Base-by-base conservation (phyloP, 2,888 invertebrate species). In the Anorthoa munda region DNA sequence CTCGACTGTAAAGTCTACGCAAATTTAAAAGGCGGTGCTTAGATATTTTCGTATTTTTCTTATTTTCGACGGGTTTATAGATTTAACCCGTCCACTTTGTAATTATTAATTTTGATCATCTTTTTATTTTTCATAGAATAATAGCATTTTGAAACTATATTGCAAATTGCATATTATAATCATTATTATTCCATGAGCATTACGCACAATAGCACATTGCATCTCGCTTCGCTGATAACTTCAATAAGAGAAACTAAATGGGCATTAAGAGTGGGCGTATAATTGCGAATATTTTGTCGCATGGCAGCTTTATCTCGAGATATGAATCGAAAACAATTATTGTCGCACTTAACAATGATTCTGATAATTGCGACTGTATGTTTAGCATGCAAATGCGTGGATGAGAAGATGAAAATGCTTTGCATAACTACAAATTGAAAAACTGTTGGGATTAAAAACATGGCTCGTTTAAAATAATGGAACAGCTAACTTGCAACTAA, bases 271-370 rank as follows among this genome's bases (percentile, higher is more conserved):
- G 75, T 81, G 71, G 79, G 75, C 75, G 84, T 64, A 65, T 79
- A 81, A 75, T 85, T 83, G 73, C 72, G 65, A 74, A 85, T 82
- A 79, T 79, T 86, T 81, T 78, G 86, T 83, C 67, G 66, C 77
- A 17, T 48, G 71, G 63, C 81, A 81, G 78, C 51, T 78, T 81
- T 83, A 81, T 81, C 75, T 71, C 39, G 50, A 79, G 66, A 81
- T 83, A 71, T 81, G 80, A 79, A 83, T 81, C 75, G 81, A 80
- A 83, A 81, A 81, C 83, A 68, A 81, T 81, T 83, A 81, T 69
- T 71, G 81, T 81, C 80, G 21, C 75, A 71, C 45, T 79, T 63
- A 21, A 79, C 60, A 73, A 71, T 71, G 70, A 81, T 67, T 69
- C 59, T 56, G 31, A 59, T 79, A 71, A 75, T 79, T 81, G 71